phyloP scores from a whole-genome alignment of 2,797 vertebrate species.

The Gastrophryne carolinensis region DNA sequence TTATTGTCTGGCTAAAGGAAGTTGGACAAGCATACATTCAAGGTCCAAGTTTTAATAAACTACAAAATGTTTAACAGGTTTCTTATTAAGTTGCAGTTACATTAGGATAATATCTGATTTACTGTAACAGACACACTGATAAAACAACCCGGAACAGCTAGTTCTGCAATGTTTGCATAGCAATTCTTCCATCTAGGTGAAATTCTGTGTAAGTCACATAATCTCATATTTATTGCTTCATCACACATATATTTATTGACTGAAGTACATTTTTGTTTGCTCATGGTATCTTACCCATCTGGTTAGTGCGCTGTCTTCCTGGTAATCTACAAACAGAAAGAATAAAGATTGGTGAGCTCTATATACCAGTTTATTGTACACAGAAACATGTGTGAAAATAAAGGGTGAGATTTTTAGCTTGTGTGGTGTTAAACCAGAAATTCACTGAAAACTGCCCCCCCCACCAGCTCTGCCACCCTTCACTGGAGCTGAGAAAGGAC shows the following conservation, averaged over 20 bases:
- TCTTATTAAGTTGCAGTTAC: too few relatives aligned
- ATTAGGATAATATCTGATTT: neutral
- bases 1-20: too few relatives aligned
- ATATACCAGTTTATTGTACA: neutral
- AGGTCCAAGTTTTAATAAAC: too few relatives aligned
- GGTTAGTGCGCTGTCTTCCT: neutral
- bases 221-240: neutral
- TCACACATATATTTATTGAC: neutral
- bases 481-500: too few relatives aligned
- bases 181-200: neutral
- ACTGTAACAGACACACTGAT: neutral
- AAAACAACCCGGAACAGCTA: neutral
- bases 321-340: constrained; percentile 33
- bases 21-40: too few relatives aligned
- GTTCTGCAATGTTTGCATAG: neutral
- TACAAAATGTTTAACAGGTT: too few relatives aligned
- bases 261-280: neutral
- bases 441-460: too few relatives aligned
- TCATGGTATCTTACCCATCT: constrained; percentile 36
- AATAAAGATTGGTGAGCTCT: neutral
- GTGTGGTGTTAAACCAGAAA: too few relatives aligned
- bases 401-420: too few relatives aligned
- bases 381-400: too few relatives aligned
- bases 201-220: neutral
- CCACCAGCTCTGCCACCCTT: too few relatives aligned